phyloP scores from a whole-genome alignment of 2,888 invertebrate species.

The Ecdyonurus torrentis region DNA sequence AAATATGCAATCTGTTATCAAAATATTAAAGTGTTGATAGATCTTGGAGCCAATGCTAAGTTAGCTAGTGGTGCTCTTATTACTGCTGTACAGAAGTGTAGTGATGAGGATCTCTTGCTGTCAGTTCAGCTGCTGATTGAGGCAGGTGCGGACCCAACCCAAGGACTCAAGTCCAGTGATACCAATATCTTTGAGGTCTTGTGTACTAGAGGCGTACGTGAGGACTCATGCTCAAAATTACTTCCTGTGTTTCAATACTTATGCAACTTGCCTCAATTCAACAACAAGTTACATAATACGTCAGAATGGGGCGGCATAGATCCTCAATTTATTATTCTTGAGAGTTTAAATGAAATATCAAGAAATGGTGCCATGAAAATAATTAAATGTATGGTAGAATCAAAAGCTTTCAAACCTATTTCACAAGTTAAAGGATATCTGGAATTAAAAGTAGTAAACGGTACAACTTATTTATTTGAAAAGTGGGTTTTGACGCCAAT shows the following conservation, averaged over 20 bases:
- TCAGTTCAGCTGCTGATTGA: background rate
- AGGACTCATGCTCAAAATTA: no score
- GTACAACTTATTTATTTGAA: background rate
- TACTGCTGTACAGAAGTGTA: background rate
- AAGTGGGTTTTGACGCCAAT: background rate
- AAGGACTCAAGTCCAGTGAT: background rate
- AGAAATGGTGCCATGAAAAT: background rate
- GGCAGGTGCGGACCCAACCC: background rate
- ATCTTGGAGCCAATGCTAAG: background rate
- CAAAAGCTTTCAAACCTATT: background rate
- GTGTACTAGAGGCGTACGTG: no score
- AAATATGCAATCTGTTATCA: background rate
- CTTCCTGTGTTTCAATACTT: background rate
- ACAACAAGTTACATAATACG: no score
- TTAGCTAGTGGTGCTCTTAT: background rate
- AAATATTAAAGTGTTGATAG: background rate
- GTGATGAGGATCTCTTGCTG: no score
- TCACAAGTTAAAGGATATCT: background rate
- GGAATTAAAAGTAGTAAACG: background rate
- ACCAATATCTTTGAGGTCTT: no score
- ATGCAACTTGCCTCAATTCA: background rate
- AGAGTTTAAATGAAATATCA: background rate
- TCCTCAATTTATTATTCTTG: background rate
- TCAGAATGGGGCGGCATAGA: no score
- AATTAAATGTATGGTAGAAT: background rate